phyloP scores from a whole-genome alignment of 1,140 invertebrate genomes.

The Drosophila mauritiana region DNA sequence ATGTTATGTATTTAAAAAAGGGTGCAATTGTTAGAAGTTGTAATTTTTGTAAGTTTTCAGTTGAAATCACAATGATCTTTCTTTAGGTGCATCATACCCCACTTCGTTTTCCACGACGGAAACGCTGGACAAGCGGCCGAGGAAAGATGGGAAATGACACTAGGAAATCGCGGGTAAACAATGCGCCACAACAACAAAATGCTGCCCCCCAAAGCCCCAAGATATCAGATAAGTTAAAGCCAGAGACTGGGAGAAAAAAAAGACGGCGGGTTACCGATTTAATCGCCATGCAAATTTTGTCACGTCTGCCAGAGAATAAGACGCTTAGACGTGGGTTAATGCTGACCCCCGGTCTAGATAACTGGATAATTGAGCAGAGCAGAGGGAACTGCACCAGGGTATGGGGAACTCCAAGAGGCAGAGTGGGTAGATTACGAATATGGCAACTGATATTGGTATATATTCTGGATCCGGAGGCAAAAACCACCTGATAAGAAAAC shows the following conservation, averaged over 20 bases:
- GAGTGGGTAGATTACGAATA: not conserved
- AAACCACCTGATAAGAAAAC: slow-evolving; percentile 38
- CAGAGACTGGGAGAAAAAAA: slow-evolving; percentile 12
- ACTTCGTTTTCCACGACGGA: slow-evolving; percentile 11
- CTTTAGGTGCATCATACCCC: not conserved
- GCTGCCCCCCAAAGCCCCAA: slow-evolving; percentile 36
- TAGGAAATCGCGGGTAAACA: slow-evolving; percentile 82
- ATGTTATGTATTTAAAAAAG: too few species aligned
- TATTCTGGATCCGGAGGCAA: slow-evolving; percentile 12
- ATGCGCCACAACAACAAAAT: slow-evolving; percentile 44
- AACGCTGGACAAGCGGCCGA: slow-evolving; percentile 33
- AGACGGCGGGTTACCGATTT: slow-evolving; percentile 44
- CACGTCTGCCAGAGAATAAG: slow-evolving; percentile 72
- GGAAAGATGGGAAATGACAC: slow-evolving; percentile 71
- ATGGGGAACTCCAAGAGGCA: slow-evolving; percentile 1
- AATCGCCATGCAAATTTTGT: slow-evolving; percentile 77
- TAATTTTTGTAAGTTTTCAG: too few species aligned
- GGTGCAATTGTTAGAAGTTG: too few species aligned
- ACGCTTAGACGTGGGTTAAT: slow-evolving; percentile 76
- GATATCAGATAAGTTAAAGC: slow-evolving; percentile 38
- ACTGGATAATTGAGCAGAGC: slow-evolving; percentile 46
- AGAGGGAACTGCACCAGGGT: slow-evolving; percentile 6
- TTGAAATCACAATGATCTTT: not conserved
- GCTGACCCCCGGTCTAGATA: slow-evolving; percentile 62
- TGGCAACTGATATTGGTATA: slow-evolving; percentile 11